These are phyloP conservation scores for Cataglyphis albicans DNA, from an alignment of 2,888 invertebrate genomes.

Conservation along the genomic window DNA sequence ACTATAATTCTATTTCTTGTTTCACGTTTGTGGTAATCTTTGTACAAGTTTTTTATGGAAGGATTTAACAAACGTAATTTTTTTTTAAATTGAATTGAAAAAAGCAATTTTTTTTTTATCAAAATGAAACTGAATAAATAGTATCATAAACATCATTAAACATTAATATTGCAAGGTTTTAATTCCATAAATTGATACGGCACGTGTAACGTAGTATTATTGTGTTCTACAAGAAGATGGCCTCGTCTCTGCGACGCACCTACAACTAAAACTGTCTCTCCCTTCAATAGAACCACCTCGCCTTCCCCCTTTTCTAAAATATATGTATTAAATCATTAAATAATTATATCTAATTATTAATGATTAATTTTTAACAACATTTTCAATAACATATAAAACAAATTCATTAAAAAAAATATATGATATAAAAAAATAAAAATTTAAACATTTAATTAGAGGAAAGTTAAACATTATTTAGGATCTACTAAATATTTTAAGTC, in stretches of 20 bases:
- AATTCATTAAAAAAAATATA: background rate
- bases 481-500: background rate
- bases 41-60: background rate
- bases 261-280: slow-evolving; percentile 94
- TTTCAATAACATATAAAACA: background rate
- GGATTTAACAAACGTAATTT: slow-evolving; percentile 1
- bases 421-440: background rate
- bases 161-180: slow-evolving; percentile 86
- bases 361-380: background rate
- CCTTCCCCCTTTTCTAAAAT: slow-evolving; percentile 86
- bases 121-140: slow-evolving; percentile 30
- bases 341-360: background rate
- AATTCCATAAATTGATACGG: slow-evolving; percentile 94
- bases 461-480: background rate
- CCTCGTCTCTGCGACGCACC: slow-evolving; percentile 95
- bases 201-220: slow-evolving; percentile 91
- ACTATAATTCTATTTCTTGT: background rate
- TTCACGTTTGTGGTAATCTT: background rate
- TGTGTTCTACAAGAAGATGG: slow-evolving; percentile 94
- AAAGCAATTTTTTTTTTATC: background rate
- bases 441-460: background rate
- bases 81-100: background rate
- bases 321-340: slow-evolving; percentile 4
- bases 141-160: slow-evolving; percentile 74
- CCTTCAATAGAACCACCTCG: slow-evolving; percentile 91